Conservation (phyloP, 92 coral and sea anemone genomes). For the Epizoanthus rinbou region DNA sequence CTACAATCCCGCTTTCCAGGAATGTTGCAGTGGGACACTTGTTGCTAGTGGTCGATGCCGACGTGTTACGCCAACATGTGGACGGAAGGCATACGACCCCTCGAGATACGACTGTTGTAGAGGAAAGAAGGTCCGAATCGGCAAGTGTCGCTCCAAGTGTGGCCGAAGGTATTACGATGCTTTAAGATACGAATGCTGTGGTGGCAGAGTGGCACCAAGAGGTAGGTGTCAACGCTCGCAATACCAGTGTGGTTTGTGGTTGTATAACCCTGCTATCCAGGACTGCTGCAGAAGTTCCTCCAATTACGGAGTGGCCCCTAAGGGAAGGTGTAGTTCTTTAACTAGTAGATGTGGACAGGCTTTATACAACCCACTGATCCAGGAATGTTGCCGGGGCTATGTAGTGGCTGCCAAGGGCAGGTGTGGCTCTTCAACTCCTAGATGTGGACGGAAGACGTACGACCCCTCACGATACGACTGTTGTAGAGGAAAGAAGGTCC, state of each 20-base stretch:
- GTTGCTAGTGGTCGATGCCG: conserved; percentile 2
- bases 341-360: neutral
- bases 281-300: neutral
- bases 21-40: neutral
- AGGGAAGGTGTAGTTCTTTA: neutral
- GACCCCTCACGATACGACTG: conserved; percentile 22
- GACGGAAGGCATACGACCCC: conserved; percentile 6
- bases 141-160: neutral
- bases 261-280: too few species aligned
- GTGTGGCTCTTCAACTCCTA: neutral
- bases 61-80: neutral
- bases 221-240: neutral
- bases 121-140: neutral
- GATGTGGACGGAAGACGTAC: conserved; percentile 5
- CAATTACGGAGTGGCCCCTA: too few species aligned
- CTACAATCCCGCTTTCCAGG: neutral
- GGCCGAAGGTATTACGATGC: conserved; percentile 3
- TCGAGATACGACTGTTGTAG: conserved; percentile 18
- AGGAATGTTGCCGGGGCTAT: neutral
- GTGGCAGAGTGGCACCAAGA: neutral
- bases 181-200: conserved; percentile 19
- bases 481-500: conserved; percentile 18
- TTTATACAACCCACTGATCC: neutral
- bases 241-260: too few species aligned
- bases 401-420: neutral